Base-by-base conservation (phyloP, 53 echinoderm and acorn worm genomes). In the Astropecten irregularis region DNA sequence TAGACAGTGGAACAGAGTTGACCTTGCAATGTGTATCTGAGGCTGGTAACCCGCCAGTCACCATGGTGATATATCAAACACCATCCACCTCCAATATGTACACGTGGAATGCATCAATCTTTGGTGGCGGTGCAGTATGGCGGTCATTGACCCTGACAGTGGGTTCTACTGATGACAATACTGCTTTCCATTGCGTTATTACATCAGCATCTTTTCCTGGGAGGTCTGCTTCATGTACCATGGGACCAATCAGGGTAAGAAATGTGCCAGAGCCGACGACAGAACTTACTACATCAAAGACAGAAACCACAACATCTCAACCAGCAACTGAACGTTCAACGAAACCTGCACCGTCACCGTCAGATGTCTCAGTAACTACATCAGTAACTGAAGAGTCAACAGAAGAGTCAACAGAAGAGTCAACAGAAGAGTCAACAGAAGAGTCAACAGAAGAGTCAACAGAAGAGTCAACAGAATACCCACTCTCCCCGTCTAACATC, bases 1-100 rank as follows among this genome's bases (percentile, higher is more conserved):
- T 61, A 61, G 31, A 62, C 61, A 61, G 18, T 28, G 77, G 62
- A 61, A 77, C 77, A 77, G 60, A 62, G 48, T 47, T 77, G 32
- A n/a, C 15, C 15, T n/a, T 77, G 77, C 29, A 0, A 30, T 77
- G 77, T 77, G 46, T 34, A 61, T 77, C 77, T 31, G 62, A 77
- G 49, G 10, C 14, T 30, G 61, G 77, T 31, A 59, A 77, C 62
- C 30, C 60, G 27, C 15, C 47, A 77, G 62, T 77, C 61, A 47
- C 1, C 30, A 62, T 77, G 77, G 4, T 3, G 20, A 29, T 77
- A 10, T 44, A 42, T 13, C 10, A 68, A 42, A 2, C 14, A 2
- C 27, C 68, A 9, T 6, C 29, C 9, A 42, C 9, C 5, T 68
- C 7, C 3, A 19, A 11, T 13, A 40, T 26, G 2, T 42, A 44